Conservation (phyloP, 2,888 invertebrate genomes). For the Pseudococcus longispinus region DNA sequence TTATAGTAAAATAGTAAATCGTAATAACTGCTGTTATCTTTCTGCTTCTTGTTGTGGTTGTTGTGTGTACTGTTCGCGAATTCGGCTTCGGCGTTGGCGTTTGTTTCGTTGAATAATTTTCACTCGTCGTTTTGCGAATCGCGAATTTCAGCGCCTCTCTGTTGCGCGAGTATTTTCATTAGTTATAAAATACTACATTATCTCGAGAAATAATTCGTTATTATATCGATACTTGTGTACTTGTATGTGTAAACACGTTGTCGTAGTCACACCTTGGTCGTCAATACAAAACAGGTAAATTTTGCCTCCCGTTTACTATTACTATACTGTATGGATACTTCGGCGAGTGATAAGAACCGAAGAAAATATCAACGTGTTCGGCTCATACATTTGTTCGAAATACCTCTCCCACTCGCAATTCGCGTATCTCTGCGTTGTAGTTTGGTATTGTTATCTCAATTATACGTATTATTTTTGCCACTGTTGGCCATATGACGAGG, state of each 20-base stretch:
- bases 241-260: conserved; percentile 3
- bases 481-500: background rate
- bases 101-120: background rate
- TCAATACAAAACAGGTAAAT: background rate
- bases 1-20: conserved; percentile 47
- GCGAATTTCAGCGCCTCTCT: background rate
- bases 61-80: background rate
- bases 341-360: background rate
- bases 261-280: background rate
- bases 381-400: background rate
- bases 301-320: background rate
- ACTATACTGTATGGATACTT: background rate
- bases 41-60: background rate
- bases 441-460: background rate
- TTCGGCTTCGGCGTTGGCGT: background rate
- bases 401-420: background rate
- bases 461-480: background rate
- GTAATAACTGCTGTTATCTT: conserved; percentile 36
- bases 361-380: conserved; percentile 19
- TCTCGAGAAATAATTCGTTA: background rate
- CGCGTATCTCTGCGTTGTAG: background rate
- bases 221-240: background rate
- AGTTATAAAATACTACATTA: background rate
- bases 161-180: background rate
- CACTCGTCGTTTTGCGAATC: background rate